These are phyloP conservation scores for Cloeon dipterum DNA, from an alignment of 2,888 invertebrate genomes.

Conservation along the genomic window DNA sequence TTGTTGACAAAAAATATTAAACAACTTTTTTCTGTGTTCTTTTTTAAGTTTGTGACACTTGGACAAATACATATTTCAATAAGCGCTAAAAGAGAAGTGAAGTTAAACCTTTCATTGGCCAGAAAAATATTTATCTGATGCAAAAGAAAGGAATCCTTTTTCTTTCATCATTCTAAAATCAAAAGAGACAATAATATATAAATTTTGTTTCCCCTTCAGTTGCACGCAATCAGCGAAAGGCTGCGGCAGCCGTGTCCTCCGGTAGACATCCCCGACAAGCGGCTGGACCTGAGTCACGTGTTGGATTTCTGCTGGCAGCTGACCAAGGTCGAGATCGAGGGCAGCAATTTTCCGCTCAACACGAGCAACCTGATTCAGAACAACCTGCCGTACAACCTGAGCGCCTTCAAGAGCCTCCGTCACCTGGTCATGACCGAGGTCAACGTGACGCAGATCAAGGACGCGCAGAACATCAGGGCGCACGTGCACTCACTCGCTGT, in stretches of 20 bases:
- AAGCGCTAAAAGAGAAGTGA: too few species aligned
- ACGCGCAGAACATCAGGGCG: slow-evolving; percentile 33
- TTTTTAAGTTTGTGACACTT: too few species aligned
- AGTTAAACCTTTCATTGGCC: too few species aligned
- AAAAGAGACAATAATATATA: background rate
- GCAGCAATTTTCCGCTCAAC: slow-evolving; percentile 40
- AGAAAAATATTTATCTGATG: too few species aligned
- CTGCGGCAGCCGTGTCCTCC: slow-evolving; percentile 68
- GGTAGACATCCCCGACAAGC: slow-evolving; percentile 49
- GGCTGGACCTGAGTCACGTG: slow-evolving; percentile 75
- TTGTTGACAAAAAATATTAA: too few species aligned
- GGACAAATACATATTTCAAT: too few species aligned
- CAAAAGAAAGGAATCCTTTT: too few species aligned
- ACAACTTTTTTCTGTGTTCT: too few species aligned
- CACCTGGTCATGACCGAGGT: slow-evolving; percentile 44
- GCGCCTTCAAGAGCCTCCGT: slow-evolving; percentile 57
- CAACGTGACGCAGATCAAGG: slow-evolving; percentile 40
- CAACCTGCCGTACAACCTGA: slow-evolving; percentile 53
- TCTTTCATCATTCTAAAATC: background rate
- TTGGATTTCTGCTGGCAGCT: slow-evolving; percentile 69
- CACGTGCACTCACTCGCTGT: slow-evolving; percentile 39
- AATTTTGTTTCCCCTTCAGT: slow-evolving; percentile 36
- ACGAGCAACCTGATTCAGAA: slow-evolving; percentile 71
- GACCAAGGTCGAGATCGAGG: slow-evolving; percentile 37
- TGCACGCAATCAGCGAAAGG: slow-evolving; percentile 75